phyloP scores from a whole-genome alignment of 2,888 invertebrate species.

The Drosophila nr. perissopoda region DNA sequence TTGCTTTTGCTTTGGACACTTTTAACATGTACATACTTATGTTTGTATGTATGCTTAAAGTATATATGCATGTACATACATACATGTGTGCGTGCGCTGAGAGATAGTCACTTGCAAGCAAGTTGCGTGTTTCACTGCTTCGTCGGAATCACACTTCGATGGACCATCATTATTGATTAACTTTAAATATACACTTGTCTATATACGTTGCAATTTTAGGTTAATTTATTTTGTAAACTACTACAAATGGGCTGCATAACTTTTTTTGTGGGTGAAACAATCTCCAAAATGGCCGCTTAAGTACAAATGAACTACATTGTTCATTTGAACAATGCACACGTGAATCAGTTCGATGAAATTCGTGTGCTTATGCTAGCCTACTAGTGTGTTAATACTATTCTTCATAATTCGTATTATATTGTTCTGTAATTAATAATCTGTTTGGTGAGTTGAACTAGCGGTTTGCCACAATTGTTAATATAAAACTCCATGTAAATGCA shows the following conservation, averaged over 20 bases:
- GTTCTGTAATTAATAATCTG: constrained; percentile 3
- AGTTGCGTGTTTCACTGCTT: constrained; percentile 70
- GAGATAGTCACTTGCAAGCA: constrained; percentile 68
- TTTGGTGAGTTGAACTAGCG: constrained; percentile 38
- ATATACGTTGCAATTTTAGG: constrained; percentile 62
- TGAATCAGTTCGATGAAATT: constrained; percentile 59
- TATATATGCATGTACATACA: constrained; percentile 66
- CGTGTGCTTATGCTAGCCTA: constrained; percentile 52
- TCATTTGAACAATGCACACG: constrained; percentile 66
- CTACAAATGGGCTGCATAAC: constrained; percentile 74
- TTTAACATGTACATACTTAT: constrained; percentile 58
- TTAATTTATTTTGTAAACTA: constrained; percentile 62
- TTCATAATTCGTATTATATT: constrained; percentile 6
- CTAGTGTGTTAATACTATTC: constrained; percentile 11
- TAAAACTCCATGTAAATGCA: not conserved
- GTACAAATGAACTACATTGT: constrained; percentile 63
- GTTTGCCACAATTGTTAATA: not conserved
- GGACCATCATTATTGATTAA: constrained; percentile 61
- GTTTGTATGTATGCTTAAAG: constrained; percentile 59
- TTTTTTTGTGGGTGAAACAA: constrained; percentile 77
- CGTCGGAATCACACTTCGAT: constrained; percentile 51
- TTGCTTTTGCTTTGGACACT: constrained; percentile 61
- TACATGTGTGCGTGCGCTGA: constrained; percentile 64
- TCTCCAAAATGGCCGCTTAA: constrained; percentile 79
- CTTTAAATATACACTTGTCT: constrained; percentile 66